These are phyloP conservation scores for Sitophilus oryzae DNA, from an alignment of 1,140 invertebrate species.

Conservation along the genomic window DNA sequence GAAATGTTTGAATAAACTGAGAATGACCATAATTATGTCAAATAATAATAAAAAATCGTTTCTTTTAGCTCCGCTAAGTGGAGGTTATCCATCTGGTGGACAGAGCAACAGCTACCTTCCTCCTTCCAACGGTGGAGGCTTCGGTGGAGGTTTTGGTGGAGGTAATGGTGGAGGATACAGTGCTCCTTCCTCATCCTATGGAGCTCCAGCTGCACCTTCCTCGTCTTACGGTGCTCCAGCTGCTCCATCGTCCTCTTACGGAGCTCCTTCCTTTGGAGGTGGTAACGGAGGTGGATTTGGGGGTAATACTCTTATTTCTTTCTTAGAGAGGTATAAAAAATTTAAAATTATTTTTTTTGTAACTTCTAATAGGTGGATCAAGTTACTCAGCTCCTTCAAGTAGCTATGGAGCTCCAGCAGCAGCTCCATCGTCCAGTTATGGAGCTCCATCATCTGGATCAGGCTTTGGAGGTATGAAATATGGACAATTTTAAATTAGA, in stretches of 20 bases:
- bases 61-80: constrained; percentile 19
- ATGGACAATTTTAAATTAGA: no score
- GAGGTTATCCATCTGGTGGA: constrained; percentile 35
- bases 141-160: constrained; percentile 14
- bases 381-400: constrained; percentile 31
- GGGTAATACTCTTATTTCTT: constrained; percentile 23
- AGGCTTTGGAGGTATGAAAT: no score
- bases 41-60: not conserved
- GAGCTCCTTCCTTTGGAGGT: constrained; percentile 42
- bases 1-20: no score
- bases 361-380: constrained; percentile 2
- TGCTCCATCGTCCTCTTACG: constrained; percentile 42
- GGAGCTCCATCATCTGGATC: constrained; percentile 37
- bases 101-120: constrained; percentile 35
- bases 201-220: constrained; percentile 42
- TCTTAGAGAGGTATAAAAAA: no score
- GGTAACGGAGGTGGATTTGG: constrained; percentile 31
- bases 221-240: constrained; percentile 44
- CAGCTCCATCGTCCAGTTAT: constrained; percentile 39
- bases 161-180: constrained; percentile 14
- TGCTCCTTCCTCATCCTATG: constrained; percentile 44
- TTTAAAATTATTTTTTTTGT: no score
- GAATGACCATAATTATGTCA: no score
- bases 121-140: constrained; percentile 22
- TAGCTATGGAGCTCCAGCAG: constrained; percentile 27